Conservation (phyloP, 2,797 vertebrate species). For the Lagorchestes hirsutus region DNA sequence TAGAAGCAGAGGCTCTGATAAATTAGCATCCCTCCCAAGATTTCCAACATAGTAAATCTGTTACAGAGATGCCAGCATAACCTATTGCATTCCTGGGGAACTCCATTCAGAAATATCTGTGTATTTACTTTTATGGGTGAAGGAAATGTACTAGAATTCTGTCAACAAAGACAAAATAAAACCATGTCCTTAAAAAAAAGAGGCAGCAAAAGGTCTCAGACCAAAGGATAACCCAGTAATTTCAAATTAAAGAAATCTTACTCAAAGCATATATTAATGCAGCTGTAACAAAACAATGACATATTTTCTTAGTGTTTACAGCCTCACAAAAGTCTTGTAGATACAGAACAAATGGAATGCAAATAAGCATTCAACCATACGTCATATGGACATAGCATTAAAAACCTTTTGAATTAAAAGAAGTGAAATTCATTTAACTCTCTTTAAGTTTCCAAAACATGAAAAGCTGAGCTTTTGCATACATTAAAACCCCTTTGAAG, state of each 20-base stretch:
- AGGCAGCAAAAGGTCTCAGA: slow-evolving; percentile 14
- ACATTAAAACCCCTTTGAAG: slow-evolving; percentile 74
- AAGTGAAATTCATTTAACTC: slow-evolving; percentile 66
- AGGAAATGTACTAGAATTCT: slow-evolving; percentile 51
- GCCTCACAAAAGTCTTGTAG: neutral
- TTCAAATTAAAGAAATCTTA: slow-evolving; percentile 47
- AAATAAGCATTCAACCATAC: slow-evolving; percentile 52
- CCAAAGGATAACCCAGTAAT: slow-evolving; percentile 23
- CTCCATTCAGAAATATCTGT: neutral
- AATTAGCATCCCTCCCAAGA: neutral
- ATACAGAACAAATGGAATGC: slow-evolving; percentile 57
- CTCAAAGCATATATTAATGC: neutral
- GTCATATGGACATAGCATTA: neutral
- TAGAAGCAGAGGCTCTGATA: neutral
- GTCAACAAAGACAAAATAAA: slow-evolving; percentile 52
- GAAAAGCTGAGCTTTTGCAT: slow-evolving; percentile 71
- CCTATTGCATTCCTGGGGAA: neutral
- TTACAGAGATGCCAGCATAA: neutral
- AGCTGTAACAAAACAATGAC: slow-evolving; percentile 34
- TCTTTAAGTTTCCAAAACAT: slow-evolving; percentile 64
- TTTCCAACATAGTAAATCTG: neutral
- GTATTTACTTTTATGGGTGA: slow-evolving; percentile 64
- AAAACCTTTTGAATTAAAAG: slow-evolving; percentile 12
- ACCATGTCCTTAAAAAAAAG: slow-evolving; percentile 52
- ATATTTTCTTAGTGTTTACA: slow-evolving; percentile 36